Evolutionary conservation across 1,140 invertebrate species (phyloP).

Genomic region (Eriosoma lanigerum): DNA sequence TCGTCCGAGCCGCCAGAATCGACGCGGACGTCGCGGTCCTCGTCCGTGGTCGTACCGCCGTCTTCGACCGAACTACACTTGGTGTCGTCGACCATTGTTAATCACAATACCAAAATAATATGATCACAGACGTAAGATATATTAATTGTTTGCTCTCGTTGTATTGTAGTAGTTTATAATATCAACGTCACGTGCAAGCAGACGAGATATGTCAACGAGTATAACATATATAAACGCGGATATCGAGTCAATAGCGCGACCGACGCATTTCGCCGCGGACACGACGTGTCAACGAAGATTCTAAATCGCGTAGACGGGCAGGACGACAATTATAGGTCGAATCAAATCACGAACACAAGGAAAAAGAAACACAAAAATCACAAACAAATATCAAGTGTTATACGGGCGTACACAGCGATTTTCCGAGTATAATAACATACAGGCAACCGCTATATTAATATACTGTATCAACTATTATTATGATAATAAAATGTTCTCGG

Average conservation of each 20-base stretch:
- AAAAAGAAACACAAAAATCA: too few relatives aligned
- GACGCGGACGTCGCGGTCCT: constrained; percentile 43
- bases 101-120: too few relatives aligned
- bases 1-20: constrained; percentile 48
- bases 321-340: background rate
- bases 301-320: background rate
- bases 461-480: too few relatives aligned
- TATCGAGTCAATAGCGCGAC: background rate
- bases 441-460: too few relatives aligned
- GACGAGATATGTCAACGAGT: too few relatives aligned
- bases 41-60: constrained; percentile 38
- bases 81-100: constrained; percentile 35
- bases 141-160: too few relatives aligned
- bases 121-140: background rate
- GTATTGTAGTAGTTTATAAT: background rate
- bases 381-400: too few relatives aligned
- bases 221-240: too few relatives aligned
- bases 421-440: background rate
- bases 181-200: background rate
- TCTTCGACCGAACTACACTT: constrained; percentile 43
- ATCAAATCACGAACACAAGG: too few relatives aligned
- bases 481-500: background rate
- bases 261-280: background rate
- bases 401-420: background rate
- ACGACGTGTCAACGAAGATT: background rate